Conservation (phyloP, 2,888 invertebrate species). For the Caenorhabditis imperialis region DNA sequence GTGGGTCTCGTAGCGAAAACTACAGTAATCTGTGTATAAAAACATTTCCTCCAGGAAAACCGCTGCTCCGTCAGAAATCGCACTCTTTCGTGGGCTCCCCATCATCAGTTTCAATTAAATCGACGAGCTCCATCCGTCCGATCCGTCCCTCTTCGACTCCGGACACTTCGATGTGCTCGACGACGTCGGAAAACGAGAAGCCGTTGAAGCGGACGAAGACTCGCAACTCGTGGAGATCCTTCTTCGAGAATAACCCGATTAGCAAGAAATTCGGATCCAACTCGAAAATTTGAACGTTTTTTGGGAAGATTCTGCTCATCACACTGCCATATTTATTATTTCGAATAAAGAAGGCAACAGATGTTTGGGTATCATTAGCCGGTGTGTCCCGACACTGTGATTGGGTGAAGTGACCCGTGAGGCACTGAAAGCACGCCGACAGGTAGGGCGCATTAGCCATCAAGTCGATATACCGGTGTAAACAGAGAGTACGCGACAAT, state of each 20-base stretch:
- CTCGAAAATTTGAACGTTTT: neutral
- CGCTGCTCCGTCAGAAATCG: constrained; percentile 16
- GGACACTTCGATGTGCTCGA: constrained; percentile 21
- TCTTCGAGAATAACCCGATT: constrained; percentile 20
- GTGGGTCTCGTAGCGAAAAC: no score
- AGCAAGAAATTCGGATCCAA: constrained; percentile 19
- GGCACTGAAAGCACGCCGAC: constrained; percentile 41
- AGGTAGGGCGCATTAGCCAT: constrained; percentile 24
- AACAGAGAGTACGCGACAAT: constrained; percentile 47
- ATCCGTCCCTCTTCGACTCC: constrained; percentile 34
- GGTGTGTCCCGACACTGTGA: constrained; percentile 26
- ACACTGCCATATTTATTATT: neutral
- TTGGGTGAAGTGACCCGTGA: constrained; percentile 51
- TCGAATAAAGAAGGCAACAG: neutral
- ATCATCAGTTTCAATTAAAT: constrained; percentile 18
- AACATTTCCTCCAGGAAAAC: constrained; percentile 17
- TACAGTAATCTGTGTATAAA: no score
- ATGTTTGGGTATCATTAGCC: constrained; percentile 31
- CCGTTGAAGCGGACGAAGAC: constrained; percentile 9
- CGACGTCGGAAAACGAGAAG: constrained; percentile 14
- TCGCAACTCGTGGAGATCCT: constrained; percentile 34
- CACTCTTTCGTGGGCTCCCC: constrained; percentile 31
- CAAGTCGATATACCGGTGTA: constrained; percentile 44
- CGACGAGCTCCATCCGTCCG: constrained; percentile 5
- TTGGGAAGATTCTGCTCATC: neutral